These are phyloP conservation scores for Bombus polaris DNA, from an alignment of 1,140 invertebrate genomes.

Conservation along the genomic window DNA sequence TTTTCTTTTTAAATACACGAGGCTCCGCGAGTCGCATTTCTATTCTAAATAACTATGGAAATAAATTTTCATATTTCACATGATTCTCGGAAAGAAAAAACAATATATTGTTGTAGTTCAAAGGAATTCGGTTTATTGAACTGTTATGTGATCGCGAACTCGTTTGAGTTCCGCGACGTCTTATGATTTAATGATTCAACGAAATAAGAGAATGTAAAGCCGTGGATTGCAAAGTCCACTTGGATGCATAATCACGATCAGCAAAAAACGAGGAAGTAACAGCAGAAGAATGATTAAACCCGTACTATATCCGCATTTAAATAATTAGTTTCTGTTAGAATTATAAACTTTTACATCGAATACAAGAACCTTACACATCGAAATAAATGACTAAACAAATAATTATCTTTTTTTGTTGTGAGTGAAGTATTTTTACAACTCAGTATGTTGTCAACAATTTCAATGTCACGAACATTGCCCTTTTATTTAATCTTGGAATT, in stretches of 20 bases:
- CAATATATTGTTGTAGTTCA: background rate
- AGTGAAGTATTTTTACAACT: too few relatives aligned
- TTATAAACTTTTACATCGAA: background rate
- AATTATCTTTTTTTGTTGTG: too few relatives aligned
- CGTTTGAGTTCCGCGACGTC: background rate
- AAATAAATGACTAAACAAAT: too few relatives aligned
- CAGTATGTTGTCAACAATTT: too few relatives aligned
- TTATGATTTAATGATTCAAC: conserved; percentile 27
- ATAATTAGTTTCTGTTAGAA: background rate
- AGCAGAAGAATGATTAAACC: background rate
- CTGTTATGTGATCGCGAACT: background rate
- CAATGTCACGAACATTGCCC: too few relatives aligned
- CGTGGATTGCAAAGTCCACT: conserved; percentile 24
- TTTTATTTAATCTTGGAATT: too few relatives aligned
- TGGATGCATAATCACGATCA: conserved; percentile 30
- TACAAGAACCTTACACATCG: too few relatives aligned
- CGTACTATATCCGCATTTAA: background rate
- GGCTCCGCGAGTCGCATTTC: background rate
- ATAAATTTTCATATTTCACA: background rate
- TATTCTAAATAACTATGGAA: background rate
- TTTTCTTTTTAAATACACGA: background rate
- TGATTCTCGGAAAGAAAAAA: background rate
- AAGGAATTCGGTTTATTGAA: conserved; percentile 25
- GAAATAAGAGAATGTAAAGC: background rate
- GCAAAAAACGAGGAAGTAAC: background rate